A percentile compares a stretch with the other conserved stretches of the same genome.
phyloP scores from a whole-genome alignment of 2,797 vertebrate genomes.

The Octomys mimax region DNA sequence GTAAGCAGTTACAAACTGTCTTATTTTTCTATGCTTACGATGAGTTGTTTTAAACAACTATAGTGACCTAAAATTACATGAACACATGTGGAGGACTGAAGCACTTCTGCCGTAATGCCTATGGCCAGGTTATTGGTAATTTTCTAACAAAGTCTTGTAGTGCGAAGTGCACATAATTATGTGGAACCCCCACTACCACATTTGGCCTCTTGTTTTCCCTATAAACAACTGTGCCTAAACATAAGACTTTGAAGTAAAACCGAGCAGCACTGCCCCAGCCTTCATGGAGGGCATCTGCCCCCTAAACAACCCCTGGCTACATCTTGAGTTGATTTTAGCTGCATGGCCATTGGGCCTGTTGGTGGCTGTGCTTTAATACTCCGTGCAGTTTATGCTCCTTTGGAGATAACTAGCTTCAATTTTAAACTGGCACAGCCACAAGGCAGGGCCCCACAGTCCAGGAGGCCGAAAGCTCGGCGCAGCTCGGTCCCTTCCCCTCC shows the following conservation, averaged over 20 bases:
- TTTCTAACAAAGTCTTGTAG: constrained; percentile 81
- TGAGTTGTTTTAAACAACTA: constrained; percentile 84
- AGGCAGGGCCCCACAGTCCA: constrained; percentile 71
- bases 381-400: constrained; percentile 67
- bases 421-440: constrained; percentile 73
- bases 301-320: constrained; percentile 66
- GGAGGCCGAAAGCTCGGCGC: constrained; percentile 45
- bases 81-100: constrained; percentile 79
- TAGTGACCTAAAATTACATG: constrained; percentile 81
- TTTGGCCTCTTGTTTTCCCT: constrained; percentile 68
- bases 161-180: constrained; percentile 80
- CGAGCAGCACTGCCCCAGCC: constrained; percentile 65
- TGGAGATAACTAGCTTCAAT: constrained; percentile 73
- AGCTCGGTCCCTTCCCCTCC: constrained; percentile 56
- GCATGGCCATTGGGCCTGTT: constrained; percentile 65
- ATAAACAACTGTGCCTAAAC: constrained; percentile 78
- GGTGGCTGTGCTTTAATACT: constrained; percentile 63
- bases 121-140: constrained; percentile 83
- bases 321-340: constrained; percentile 72
- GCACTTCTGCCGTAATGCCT: constrained; percentile 75
- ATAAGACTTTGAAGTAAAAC: constrained; percentile 81
- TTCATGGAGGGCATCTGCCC: constrained; percentile 30
- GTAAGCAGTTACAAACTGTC: constrained; percentile 78
- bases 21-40: constrained; percentile 80
- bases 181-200: constrained; percentile 70